Base-by-base conservation (phyloP, 2,113 vertebrate genomes). In the Microcebus murinus region DNA sequence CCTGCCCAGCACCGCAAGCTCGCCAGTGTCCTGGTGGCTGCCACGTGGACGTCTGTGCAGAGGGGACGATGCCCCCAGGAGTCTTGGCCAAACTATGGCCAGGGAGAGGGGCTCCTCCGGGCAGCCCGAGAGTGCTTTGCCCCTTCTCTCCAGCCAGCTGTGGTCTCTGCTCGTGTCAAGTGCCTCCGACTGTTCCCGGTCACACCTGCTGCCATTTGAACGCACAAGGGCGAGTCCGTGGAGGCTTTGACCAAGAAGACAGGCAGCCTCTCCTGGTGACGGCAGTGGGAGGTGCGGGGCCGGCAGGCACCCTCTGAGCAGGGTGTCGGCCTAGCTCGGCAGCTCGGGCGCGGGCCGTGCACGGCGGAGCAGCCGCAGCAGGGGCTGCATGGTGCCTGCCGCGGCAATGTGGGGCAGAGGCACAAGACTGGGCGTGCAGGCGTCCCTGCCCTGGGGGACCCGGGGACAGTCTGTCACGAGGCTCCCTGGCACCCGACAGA, bases 21-120 rank as follows among this genome's bases (percentile, higher is more conserved):
- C 42, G 2, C 88, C 91, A 87, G 90, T 45, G 81, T 94, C 87
- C 83, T 97, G 95, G 91, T 83, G 96, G 96, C 79, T 95, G 88
- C 87, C 88, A 1, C 36, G 29, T 34, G 93, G 88, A 97, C 98
- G 96, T 97, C 98, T 97, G 98, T 94, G 89, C 45, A 52, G 95
- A 96, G 94, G 95, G 96, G 96, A 95, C n/a, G 42, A 39, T 95
- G 95, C 96, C 96, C 96, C 92, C 90, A 87, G 70, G 42, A 96
- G 92, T 76, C 92, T 91, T 80, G 67, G 50, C 87, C 77, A 50
- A 12, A n/a, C 25, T n/a, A n/a, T 18, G 57, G 34, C 59, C 90
- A 96, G 97, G 82, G 77, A 80, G 81, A 87, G 13, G 21, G 34
- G 18, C 34, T 83, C 25, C 27, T 55, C 9, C 17, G 6, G 34